Percentiles rank a stretch among this genome's conserved stretches.
phyloP scores from a whole-genome alignment of 2,888 invertebrate genomes.

The Brachynemurus nebulosus region DNA sequence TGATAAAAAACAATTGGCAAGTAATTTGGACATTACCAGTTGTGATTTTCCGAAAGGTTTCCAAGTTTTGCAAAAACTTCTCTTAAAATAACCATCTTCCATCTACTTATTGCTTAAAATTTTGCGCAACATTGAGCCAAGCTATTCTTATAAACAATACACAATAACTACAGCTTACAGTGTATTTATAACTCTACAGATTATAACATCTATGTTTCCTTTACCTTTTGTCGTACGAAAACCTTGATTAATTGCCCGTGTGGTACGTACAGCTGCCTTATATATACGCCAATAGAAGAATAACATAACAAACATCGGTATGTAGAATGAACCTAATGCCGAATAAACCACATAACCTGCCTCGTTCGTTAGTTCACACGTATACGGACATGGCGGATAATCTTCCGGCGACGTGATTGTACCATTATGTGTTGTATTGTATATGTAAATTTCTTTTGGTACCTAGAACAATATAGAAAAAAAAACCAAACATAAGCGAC shows the following conservation, averaged over 20 bases:
- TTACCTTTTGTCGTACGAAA: conserved; percentile 74
- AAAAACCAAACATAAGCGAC: conserved; percentile 5
- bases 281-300: conserved; percentile 98
- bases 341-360: conserved; percentile 94
- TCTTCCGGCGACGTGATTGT: conserved; percentile 22
- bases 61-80: no score
- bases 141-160: no score
- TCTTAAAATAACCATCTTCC: no score
- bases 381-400: conserved; percentile 66
- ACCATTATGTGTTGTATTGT: conserved; percentile 25
- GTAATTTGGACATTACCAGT: no score
- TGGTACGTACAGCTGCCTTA: conserved; percentile 82
- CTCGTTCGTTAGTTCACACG: conserved; percentile 85
- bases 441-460: conserved; percentile 18
- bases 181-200: no score
- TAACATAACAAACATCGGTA: conserved; percentile 95
- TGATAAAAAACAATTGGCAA: no score
- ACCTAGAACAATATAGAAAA: conserved; percentile 23
- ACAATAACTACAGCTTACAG: no score
- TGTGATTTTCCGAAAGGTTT: no score
- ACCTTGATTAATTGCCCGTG: conserved; percentile 84
- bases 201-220: no score
- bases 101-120: no score
- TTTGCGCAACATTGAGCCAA: no score
- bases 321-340: conserved; percentile 94